Base-by-base conservation (phyloP, 2,113 vertebrate genomes). In the Oxygymnocypris stewartii region DNA sequence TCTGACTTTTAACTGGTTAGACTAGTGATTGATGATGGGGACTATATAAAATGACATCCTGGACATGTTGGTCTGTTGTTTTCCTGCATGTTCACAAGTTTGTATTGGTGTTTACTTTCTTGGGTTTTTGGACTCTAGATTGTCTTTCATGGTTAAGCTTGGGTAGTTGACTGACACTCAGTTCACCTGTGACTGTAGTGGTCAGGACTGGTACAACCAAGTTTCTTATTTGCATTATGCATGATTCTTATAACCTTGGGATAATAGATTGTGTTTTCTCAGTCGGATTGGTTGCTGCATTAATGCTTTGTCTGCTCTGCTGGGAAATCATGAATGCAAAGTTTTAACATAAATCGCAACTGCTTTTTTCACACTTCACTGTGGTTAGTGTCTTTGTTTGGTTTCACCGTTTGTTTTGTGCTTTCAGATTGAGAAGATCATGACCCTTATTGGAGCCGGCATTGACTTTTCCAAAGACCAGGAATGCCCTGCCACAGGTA, bases 351-450 rank as follows among this genome's bases (percentile, higher is more conserved):
- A 25, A 65, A 67, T 47, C 4, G 18, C 73, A 23, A 2, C n/a
- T 20, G 78, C 44, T 69, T 49, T 51, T 35, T 35, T 10, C 35
- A 35, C 18, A 57, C 14, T 37, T 23, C 9, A 23, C 16, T 37
- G 2, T 40, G 28, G 42, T 31, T 78, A 47, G 80, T 77, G 61
- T 44, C 54, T 49, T 81, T 76, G 35, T 76, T 57, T 31, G 12
- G 35, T 69, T 61, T 77, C 18, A n/a, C 69, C 47, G 76, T 67
- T 4, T 51, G n/a, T 89, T 67, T 88, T 63, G 92, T n/a, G 20
- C 82, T 88, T 88, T 85, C 96, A 99, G 98, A 99, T 99, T 77
- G 98, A 99, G 94, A 99, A 99, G 92, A 99, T 99, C 92, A 99
- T 99, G 98, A 98, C 96, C 35, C 97, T 98, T 75, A 99, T 99